These are phyloP conservation scores for Fukomys damarensis DNA, from an alignment of 2,113 vertebrate genomes.

Conservation along the genomic window DNA sequence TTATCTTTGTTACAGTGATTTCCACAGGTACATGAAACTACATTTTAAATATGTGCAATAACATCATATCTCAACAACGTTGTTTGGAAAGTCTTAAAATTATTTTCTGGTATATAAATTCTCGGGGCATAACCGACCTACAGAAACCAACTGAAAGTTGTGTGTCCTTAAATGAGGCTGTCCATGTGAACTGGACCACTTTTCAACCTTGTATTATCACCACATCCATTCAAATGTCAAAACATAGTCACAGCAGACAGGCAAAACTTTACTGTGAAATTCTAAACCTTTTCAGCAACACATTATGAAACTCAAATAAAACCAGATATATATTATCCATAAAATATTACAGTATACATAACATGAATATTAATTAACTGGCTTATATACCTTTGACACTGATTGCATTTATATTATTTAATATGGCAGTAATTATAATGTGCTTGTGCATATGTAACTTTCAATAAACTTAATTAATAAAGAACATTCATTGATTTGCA, in stretches of 20 bases:
- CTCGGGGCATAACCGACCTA: background rate
- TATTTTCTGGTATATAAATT: background rate
- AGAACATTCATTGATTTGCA: conserved; percentile 77
- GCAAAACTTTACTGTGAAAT: conserved; percentile 41
- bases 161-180: background rate
- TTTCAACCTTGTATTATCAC: background rate
- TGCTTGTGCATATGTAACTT: conserved; percentile 73
- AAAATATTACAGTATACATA: background rate
- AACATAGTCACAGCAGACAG: background rate
- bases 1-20: background rate
- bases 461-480: conserved; percentile 82
- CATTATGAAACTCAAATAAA: background rate
- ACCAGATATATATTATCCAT: background rate
- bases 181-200: background rate
- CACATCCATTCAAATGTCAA: background rate
- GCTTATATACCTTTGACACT: conserved; percentile 65
- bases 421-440: conserved; percentile 78
- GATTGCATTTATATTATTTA: conserved; percentile 67
- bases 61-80: background rate
- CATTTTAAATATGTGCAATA: background rate
- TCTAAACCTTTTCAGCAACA: background rate
- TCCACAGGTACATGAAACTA: background rate
- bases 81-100: background rate
- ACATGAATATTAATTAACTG: conserved; percentile 68
- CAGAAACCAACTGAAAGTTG: background rate